Evolutionary conservation across 1,140 invertebrate species (phyloP).

Genomic region (Harlomillsia oculata): DNA sequence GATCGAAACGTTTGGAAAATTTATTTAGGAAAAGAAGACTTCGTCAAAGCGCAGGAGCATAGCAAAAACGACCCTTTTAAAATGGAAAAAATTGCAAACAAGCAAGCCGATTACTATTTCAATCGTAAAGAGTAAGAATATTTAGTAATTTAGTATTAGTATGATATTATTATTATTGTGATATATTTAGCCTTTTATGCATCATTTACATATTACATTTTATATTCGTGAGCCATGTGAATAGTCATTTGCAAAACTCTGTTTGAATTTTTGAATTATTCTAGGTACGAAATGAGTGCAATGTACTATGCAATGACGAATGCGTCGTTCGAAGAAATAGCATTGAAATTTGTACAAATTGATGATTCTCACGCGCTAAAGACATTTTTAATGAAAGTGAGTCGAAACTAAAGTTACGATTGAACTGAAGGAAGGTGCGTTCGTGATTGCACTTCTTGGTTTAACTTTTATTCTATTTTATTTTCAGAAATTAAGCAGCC

Average conservation of each 20-base stretch:
- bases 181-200: too few species aligned
- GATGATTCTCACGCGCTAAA: slow-evolving; percentile 75
- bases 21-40: slow-evolving; percentile 76
- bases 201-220: not conserved
- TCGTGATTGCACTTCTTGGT: not conserved
- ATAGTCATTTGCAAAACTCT: slow-evolving; percentile 15
- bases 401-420: slow-evolving; percentile 19
- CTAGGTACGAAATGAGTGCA: slow-evolving; percentile 69
- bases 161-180: too few species aligned
- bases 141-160: too few species aligned
- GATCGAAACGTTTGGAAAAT: slow-evolving; percentile 81
- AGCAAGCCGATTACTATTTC: slow-evolving; percentile 82
- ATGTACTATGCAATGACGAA: slow-evolving; percentile 76
- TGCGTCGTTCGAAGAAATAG: slow-evolving; percentile 87
- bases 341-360: slow-evolving; percentile 79
- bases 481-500: slow-evolving; percentile 46
- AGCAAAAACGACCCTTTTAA: slow-evolving; percentile 65
- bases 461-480: slow-evolving; percentile 37
- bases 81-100: slow-evolving; percentile 71
- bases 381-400: slow-evolving; percentile 65
- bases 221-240: not conserved
- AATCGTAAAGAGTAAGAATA: slow-evolving; percentile 55
- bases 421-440: slow-evolving; percentile 39
- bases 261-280: slow-evolving; percentile 25
- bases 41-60: slow-evolving; percentile 73